These are phyloP conservation scores for Scomber colias DNA, from an alignment of 2,113 vertebrate genomes.

Conservation along the genomic window DNA sequence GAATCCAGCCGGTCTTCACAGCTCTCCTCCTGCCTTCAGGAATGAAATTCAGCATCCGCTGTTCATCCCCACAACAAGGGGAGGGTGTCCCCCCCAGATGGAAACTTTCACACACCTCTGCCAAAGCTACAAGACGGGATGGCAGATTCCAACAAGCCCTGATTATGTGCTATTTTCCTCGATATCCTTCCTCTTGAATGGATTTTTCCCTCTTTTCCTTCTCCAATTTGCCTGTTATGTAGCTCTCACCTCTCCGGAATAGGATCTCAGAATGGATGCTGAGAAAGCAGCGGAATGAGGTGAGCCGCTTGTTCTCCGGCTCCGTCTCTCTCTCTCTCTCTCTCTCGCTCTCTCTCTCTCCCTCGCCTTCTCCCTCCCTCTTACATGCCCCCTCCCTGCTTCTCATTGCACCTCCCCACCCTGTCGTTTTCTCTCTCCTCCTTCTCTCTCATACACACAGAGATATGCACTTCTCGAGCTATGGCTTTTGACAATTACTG, in stretches of 20 bases:
- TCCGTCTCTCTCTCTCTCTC: slow-evolving; percentile 49
- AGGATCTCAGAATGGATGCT: slow-evolving; percentile 74
- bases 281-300: slow-evolving; percentile 78
- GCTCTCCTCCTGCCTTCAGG: slow-evolving; percentile 65
- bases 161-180: slow-evolving; percentile 61
- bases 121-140: slow-evolving; percentile 42
- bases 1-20: slow-evolving; percentile 68
- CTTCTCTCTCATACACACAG: slow-evolving; percentile 43
- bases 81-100: slow-evolving; percentile 58
- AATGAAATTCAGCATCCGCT: slow-evolving; percentile 70
- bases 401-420: slow-evolving; percentile 69
- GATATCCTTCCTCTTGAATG: slow-evolving; percentile 61
- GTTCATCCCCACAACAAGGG: slow-evolving; percentile 63
- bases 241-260: slow-evolving; percentile 61
- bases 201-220: slow-evolving; percentile 44
- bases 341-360: slow-evolving; percentile 48
- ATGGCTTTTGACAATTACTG: slow-evolving; percentile 80
- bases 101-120: slow-evolving; percentile 77
- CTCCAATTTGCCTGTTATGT: slow-evolving; percentile 54
- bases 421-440: slow-evolving; percentile 69
- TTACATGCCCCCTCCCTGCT: slow-evolving; percentile 51
- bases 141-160: slow-evolving; percentile 37
- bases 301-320: slow-evolving; percentile 59
- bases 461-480: slow-evolving; percentile 63
- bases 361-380: slow-evolving; percentile 38